Evolutionary conservation across 1,140 invertebrate genomes (phyloP).

Genomic region (Paramacrobiotus metropolitanus): DNA sequence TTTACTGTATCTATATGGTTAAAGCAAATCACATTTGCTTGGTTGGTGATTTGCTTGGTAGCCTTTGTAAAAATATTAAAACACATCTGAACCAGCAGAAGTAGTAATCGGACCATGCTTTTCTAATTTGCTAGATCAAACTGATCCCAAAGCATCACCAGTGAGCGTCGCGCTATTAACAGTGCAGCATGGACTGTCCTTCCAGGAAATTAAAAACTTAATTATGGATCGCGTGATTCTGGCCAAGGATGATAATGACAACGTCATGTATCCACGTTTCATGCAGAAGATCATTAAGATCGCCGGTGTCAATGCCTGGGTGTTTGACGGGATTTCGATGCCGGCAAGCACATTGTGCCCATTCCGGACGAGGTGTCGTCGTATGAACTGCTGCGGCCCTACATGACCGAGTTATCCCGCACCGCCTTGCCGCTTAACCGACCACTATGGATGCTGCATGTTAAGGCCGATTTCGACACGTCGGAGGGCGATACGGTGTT

Average conservation of each 20-base stretch:
- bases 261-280: not conserved
- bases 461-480: not conserved
- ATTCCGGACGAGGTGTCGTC: not conserved
- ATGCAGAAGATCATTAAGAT: not conserved
- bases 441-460: slow-evolving; percentile 1
- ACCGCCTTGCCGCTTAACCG: not conserved
- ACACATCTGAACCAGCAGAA: no score
- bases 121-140: no score
- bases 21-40: no score
- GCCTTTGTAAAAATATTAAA: no score
- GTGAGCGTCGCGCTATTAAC: not conserved
- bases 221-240: not conserved
- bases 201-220: not conserved
- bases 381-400: not conserved
- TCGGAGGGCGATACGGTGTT: not conserved
- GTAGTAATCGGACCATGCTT: no score
- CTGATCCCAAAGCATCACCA: not conserved
- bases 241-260: not conserved
- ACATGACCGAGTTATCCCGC: not conserved
- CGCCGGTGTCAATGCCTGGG: not conserved
- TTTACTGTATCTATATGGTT: no score
- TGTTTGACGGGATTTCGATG: not conserved
- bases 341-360: not conserved
- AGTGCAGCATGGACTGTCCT: not conserved
- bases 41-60: no score